Percentiles rank a stretch among this genome's conserved stretches.
phyloP scores from a whole-genome alignment of 2,888 invertebrate genomes.

The Resseliella maxima region DNA sequence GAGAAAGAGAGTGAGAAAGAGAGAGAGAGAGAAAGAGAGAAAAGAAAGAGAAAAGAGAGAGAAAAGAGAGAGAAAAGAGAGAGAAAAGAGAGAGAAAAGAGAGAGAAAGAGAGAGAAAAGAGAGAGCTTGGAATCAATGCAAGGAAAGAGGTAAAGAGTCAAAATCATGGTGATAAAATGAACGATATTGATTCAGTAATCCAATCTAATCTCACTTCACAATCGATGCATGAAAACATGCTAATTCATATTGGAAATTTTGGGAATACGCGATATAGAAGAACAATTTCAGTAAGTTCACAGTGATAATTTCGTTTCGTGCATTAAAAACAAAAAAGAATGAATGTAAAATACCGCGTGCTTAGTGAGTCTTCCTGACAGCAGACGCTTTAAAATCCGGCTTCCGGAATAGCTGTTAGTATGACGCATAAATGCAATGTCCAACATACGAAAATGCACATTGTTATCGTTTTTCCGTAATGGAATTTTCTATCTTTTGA shows the following conservation, averaged over 20 bases:
- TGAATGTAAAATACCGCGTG: not conserved
- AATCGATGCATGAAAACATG: not conserved
- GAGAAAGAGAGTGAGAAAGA: no score
- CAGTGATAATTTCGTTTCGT: not conserved
- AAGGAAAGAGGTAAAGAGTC: no score
- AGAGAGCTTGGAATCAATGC: no score
- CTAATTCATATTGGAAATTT: not conserved
- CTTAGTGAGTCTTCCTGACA: not conserved
- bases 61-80: no score
- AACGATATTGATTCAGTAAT: no score
- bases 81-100: no score
- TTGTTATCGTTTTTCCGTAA: not conserved
- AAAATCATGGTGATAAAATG: no score
- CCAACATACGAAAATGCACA: not conserved
- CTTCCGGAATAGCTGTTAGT: not conserved
- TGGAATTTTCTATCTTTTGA: not conserved
- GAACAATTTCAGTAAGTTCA: not conserved
- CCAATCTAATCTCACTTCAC: not conserved
- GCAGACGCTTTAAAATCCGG: not conserved
- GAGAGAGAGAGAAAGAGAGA: no score
- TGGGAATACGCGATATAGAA: not conserved
- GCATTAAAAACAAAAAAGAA: no score
- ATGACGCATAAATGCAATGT: not conserved
- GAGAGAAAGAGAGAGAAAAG: no score
- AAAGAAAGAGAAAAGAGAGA: no score